Evolutionary conservation across 2,888 invertebrate genomes (phyloP).

Genomic region (Agriopis leucophaearia): DNA sequence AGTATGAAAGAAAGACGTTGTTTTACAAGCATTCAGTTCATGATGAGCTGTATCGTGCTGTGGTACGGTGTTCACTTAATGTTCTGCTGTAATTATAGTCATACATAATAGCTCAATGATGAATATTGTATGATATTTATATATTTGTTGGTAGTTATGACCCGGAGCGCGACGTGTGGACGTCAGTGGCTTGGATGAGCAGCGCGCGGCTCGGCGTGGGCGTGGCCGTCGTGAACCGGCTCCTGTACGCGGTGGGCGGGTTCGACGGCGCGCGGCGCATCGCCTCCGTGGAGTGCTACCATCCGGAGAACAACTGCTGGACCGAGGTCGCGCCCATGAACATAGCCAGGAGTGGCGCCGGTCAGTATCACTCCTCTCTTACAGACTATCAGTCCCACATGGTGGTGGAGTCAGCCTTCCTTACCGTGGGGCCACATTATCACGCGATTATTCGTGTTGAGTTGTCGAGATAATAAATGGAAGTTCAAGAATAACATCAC

Average conservation of each 20-base stretch:
- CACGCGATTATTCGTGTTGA: too few species aligned
- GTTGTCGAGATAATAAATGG: too few species aligned
- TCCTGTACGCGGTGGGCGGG: conserved; percentile 94
- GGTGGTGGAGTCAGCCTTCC: too few species aligned
- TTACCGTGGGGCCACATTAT: too few species aligned
- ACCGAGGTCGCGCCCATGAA: conserved; percentile 92
- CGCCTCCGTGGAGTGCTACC: conserved; percentile 95
- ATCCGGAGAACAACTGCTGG: conserved; percentile 97
- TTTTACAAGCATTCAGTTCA: too few species aligned
- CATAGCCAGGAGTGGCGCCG: conserved; percentile 93
- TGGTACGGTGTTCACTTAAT: too few species aligned
- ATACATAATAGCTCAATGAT: too few species aligned
- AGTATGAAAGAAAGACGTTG: too few species aligned
- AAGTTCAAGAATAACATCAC: too few species aligned
- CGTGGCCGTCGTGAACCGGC: conserved; percentile 91
- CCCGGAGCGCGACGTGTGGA: conserved; percentile 94
- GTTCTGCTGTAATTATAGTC: too few species aligned
- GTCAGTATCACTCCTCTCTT: conserved; percentile 67
- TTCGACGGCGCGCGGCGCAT: conserved; percentile 94
- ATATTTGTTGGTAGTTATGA: conserved; percentile 88
- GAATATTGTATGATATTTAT: too few species aligned
- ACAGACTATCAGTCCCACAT: not conserved
- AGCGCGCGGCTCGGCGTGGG: conserved; percentile 93
- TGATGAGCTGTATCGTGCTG: too few species aligned
- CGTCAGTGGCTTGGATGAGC: conserved; percentile 90